phyloP scores from a whole-genome alignment of 2,113 vertebrate genomes.

The Ginglymostoma cirratum region DNA sequence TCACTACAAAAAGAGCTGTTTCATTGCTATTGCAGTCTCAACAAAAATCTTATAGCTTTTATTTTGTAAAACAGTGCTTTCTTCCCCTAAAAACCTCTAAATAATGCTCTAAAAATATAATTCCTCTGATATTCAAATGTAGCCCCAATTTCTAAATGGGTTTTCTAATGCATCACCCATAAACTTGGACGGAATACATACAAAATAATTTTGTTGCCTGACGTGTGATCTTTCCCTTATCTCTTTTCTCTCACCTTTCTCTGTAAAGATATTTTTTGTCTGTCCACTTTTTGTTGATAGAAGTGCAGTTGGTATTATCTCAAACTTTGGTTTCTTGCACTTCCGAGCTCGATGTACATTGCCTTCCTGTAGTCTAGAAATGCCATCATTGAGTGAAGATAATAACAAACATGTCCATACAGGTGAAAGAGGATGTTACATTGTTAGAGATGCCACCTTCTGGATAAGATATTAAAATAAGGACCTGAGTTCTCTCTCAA shows the following conservation, averaged over 20 bases:
- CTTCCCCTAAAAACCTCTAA: neutral
- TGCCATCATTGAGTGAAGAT: neutral
- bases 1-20: neutral
- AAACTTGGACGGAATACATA: neutral
- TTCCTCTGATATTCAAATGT: neutral
- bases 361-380: neutral
- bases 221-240: neutral
- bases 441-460: neutral
- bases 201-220: neutral
- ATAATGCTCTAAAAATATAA: neutral
- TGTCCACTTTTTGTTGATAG: neutral
- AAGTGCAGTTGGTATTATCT: neutral
- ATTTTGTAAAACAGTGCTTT: neutral
- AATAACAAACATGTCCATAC: neutral
- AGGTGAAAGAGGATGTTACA: neutral
- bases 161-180: neutral
- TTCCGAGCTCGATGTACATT: neutral
- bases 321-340: neutral
- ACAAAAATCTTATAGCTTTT: neutral
- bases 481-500: too few relatives aligned
- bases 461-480: neutral
- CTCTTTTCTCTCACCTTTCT: neutral
- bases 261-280: neutral
- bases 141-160: neutral
- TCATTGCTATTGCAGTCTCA: neutral